Evolutionary conservation across 2,888 invertebrate species (phyloP), one percentile per base, ranked within the genome.

Genomic region (Elysia crispata): DNA sequence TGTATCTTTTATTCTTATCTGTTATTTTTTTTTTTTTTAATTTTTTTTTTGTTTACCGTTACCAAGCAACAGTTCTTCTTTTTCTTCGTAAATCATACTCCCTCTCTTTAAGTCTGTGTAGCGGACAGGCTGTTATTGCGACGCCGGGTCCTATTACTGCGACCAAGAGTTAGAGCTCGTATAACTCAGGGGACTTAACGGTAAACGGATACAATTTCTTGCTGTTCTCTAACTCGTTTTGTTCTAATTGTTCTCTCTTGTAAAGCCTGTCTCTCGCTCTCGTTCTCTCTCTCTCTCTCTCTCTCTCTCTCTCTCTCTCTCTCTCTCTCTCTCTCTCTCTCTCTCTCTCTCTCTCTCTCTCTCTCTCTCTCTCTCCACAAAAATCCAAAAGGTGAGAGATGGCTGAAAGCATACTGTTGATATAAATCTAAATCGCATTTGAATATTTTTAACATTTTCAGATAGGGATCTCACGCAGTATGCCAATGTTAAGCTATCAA

Each of bases 231-330:
- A 15, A 28, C n/a, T 60, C 25, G 30, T 57, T n/a, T 60, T 30
- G 20, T 31, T 49, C 25, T 60, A 31, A n/a, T 41, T 41, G 8
- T 31, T 25, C 25, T 62, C 75, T 30, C 75, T 60, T 62, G 54
- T 57, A 31, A 31, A 30, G 23, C 33, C 13, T 76, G 31, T 60
- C 49, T 49, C 70, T 49, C 70, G 30, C 31, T 33, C 33, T 33
- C 31, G 60, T 31, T 75, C 31, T 62, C 75, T 30, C 75, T 60
- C 75, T 74, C 74, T 62, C 64, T 60, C 41, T 64, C 13, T 76
- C 62, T 60, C 49, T 49, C 70, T 49, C 70, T 62, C 31, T 33
- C 33, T 33, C 31, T 75, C 60, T 75, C 31, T 75, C 33, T 62
- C 23, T 62, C 23, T 62, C 25, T 62, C 23, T 54, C 75, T 75